Percentiles rank a stretch among this genome's conserved stretches.
Evolutionary conservation across 1,140 invertebrate species (phyloP).

Genomic region (Euschistus heros): DNA sequence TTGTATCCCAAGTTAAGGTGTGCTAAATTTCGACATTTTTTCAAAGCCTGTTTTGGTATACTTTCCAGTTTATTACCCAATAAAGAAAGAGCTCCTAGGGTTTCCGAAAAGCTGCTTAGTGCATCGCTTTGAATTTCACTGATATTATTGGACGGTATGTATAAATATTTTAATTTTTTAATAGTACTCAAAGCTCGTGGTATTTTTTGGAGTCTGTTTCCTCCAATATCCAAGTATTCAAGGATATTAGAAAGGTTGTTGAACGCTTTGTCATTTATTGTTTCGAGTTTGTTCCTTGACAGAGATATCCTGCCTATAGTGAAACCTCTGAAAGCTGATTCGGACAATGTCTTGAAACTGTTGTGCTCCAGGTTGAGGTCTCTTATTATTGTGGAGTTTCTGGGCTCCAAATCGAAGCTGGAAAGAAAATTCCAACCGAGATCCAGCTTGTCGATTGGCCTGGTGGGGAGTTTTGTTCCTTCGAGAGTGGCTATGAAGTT

Average conservation of each 20-base stretch:
- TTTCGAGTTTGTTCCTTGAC: conserved; percentile 60
- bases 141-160: conserved; percentile 70
- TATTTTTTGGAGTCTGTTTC: conserved; percentile 58
- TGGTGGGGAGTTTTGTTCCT: conserved; percentile 46
- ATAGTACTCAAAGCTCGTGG: conserved; percentile 55
- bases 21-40: conserved; percentile 54
- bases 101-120: conserved; percentile 44
- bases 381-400: conserved; percentile 60
- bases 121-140: conserved; percentile 41
- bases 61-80: conserved; percentile 64
- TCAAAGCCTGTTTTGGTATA: conserved; percentile 56
- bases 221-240: conserved; percentile 73
- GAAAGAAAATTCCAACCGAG: conserved; percentile 70
- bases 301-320: conserved; percentile 62
- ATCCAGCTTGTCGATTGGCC: conserved; percentile 67
- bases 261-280: conserved; percentile 58
- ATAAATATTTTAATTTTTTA: conserved; percentile 59
- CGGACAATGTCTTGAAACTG: conserved; percentile 50
- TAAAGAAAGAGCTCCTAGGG: conserved; percentile 64
- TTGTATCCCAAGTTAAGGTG: conserved; percentile 84
- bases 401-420: conserved; percentile 42
- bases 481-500: conserved; percentile 60
- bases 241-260: conserved; percentile 55
- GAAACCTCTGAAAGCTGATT: conserved; percentile 53
- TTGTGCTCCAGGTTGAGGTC: conserved; percentile 74